A percentile compares a stretch with the other conserved stretches of the same genome.
Conservation (phyloP, 2,888 invertebrate genomes). For the Shargacucullia verbasci region DNA sequence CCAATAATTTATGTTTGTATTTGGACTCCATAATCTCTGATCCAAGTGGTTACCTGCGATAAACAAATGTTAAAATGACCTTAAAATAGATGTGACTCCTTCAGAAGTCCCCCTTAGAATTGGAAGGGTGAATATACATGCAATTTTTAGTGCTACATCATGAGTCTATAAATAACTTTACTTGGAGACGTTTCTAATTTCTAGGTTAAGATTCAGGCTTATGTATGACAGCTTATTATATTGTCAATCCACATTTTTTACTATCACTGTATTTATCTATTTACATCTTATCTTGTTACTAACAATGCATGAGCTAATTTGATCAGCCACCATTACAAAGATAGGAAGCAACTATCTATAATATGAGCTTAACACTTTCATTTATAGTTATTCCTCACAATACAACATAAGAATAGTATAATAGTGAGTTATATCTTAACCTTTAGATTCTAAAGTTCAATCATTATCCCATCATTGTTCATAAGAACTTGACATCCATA, state of each 20-base stretch:
- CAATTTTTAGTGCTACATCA: constrained; percentile 25
- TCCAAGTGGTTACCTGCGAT: not conserved
- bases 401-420: constrained; percentile 28
- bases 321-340: constrained; percentile 51
- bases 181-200: constrained; percentile 42
- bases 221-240: constrained; percentile 22
- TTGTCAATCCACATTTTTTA: constrained; percentile 36
- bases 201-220: constrained; percentile 49
- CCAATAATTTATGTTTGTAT: not conserved
- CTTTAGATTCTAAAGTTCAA: constrained; percentile 43
- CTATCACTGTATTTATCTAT: constrained; percentile 48
- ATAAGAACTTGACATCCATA: constrained; percentile 48
- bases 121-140: constrained; percentile 35
- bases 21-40: not conserved
- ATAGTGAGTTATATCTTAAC: constrained; percentile 34
- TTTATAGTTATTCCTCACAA: constrained; percentile 19
- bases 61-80: constrained; percentile 7
- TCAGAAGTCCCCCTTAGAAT: constrained; percentile 7
- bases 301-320: constrained; percentile 53
- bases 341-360: constrained; percentile 36
- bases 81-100: constrained; percentile 23
- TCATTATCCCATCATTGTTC: constrained; percentile 47
- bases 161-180: constrained; percentile 42
- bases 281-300: constrained; percentile 55
- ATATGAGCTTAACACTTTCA: constrained; percentile 16